Conservation (phyloP, 2,113 vertebrate species). For the Osmerus eperlanus region DNA sequence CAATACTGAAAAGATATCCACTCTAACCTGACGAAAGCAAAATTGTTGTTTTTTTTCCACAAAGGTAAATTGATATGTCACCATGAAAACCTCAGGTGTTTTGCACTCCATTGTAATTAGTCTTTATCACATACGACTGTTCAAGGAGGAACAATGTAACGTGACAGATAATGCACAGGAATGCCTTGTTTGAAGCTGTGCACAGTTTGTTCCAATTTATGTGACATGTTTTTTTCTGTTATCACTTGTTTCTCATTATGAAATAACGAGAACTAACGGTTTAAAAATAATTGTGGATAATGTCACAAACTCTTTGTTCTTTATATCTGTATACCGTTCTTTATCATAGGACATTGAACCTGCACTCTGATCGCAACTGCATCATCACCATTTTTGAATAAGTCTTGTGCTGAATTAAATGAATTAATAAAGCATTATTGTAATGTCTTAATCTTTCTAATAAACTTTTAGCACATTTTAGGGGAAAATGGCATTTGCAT, state of each 20-base stretch:
- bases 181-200: slow-evolving; percentile 71
- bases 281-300: slow-evolving; percentile 35
- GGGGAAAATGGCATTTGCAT: slow-evolving; percentile 37
- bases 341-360: slow-evolving; percentile 43
- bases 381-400: slow-evolving; percentile 61
- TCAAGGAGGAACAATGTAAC: slow-evolving; percentile 65
- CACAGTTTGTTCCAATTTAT: slow-evolving; percentile 48
- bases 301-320: slow-evolving; percentile 50
- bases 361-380: slow-evolving; percentile 27
- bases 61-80: slow-evolving; percentile 67
- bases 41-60: slow-evolving; percentile 62
- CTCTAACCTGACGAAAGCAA: slow-evolving; percentile 64
- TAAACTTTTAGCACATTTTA: slow-evolving; percentile 67
- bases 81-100: slow-evolving; percentile 78
- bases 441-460: slow-evolving; percentile 69
- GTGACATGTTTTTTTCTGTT: slow-evolving; percentile 33
- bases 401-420: slow-evolving; percentile 60
- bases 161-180: slow-evolving; percentile 66
- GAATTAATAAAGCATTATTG: slow-evolving; percentile 61
- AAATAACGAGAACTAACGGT: slow-evolving; percentile 44
- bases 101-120: slow-evolving; percentile 77
- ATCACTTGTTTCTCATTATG: slow-evolving; percentile 46
- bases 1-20: slow-evolving; percentile 65
- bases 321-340: slow-evolving; percentile 52
- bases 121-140: slow-evolving; percentile 72